These are phyloP conservation scores for Alauda arvensis DNA, from an alignment of 2,797 vertebrate genomes.

Conservation along the genomic window DNA sequence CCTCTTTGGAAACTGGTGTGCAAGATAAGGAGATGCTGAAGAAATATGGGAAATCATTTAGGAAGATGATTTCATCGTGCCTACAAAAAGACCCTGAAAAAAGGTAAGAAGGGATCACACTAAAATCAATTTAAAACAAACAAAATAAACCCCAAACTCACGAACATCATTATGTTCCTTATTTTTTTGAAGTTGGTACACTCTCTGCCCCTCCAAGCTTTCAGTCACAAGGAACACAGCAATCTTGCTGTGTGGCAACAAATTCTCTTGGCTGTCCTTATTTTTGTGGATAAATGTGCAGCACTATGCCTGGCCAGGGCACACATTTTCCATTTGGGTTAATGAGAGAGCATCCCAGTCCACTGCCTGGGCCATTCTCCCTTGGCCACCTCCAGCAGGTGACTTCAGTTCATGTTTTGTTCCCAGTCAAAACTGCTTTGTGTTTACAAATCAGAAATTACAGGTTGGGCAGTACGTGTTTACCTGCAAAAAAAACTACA, in stretches of 20 bases:
- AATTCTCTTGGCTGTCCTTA: not conserved
- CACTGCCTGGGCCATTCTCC: not conserved
- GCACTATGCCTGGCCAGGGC: not conserved
- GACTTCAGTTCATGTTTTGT: slow-evolving; percentile 9
- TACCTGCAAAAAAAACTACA: not conserved
- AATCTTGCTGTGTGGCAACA: not conserved
- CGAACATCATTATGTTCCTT: not conserved
- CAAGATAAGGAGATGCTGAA: slow-evolving; percentile 97
- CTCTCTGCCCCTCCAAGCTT: not conserved
- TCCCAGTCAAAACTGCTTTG: not conserved
- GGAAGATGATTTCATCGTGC: slow-evolving; percentile 96
- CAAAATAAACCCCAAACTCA: not conserved
- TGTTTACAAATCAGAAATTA: slow-evolving; percentile 3
- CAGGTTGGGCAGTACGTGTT: not conserved
- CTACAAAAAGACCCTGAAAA: slow-evolving; percentile 98
- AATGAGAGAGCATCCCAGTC: slow-evolving; percentile 32
- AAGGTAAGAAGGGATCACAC: slow-evolving; percentile 74
- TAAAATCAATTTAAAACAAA: not conserved
- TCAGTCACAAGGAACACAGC: not conserved
- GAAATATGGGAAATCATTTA: slow-evolving; percentile 95
- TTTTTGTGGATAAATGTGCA: not conserved
- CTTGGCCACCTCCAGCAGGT: not conserved
- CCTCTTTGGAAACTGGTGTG: slow-evolving; percentile 94
- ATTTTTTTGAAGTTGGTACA: not conserved
- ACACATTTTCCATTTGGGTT: not conserved